Evolutionary conservation across 2,888 invertebrate genomes (phyloP).

Genomic region (Dromius quadrimaculatus): DNA sequence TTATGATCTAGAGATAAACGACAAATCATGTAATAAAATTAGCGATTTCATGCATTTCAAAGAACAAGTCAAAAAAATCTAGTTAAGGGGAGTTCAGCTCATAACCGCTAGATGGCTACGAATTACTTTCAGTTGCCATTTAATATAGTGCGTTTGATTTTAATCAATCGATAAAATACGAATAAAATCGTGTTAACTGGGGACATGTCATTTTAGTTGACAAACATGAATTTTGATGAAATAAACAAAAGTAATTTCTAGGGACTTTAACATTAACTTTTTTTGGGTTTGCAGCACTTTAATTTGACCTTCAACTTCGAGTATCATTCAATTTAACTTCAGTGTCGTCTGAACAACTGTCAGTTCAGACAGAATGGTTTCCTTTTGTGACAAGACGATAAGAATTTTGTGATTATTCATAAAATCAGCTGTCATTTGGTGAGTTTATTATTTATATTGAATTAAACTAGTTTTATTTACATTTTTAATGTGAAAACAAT

Average conservation of each 20-base stretch:
- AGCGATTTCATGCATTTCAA: too few relatives aligned
- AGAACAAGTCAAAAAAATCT: too few relatives aligned
- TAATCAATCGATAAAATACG: too few relatives aligned
- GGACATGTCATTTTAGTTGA: too few relatives aligned
- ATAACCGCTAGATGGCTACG: too few relatives aligned
- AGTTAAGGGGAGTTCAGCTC: too few relatives aligned
- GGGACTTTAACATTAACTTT: slow-evolving; percentile 29
- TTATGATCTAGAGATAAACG: too few relatives aligned
- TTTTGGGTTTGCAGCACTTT: slow-evolving; percentile 10
- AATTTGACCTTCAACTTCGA: slow-evolving; percentile 41
- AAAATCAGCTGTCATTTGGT: slow-evolving; percentile 29
- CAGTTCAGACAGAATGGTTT: slow-evolving; percentile 43
- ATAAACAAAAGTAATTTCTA: slow-evolving; percentile 27
- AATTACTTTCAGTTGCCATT: too few relatives aligned
- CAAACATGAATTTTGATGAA: too few relatives aligned
- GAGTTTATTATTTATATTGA: slow-evolving; percentile 7
- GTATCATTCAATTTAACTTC: slow-evolving; percentile 39
- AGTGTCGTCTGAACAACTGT: slow-evolving; percentile 41
- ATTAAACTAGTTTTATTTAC: not conserved
- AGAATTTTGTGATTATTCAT: slow-evolving; percentile 25
- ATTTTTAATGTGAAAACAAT: not conserved
- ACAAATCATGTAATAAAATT: too few relatives aligned
- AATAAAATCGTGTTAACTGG: too few relatives aligned
- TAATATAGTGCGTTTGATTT: too few relatives aligned
- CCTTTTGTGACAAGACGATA: slow-evolving; percentile 29